Conservation (phyloP, 2,888 invertebrate genomes). For the Dyspetes luteomarginatus region DNA sequence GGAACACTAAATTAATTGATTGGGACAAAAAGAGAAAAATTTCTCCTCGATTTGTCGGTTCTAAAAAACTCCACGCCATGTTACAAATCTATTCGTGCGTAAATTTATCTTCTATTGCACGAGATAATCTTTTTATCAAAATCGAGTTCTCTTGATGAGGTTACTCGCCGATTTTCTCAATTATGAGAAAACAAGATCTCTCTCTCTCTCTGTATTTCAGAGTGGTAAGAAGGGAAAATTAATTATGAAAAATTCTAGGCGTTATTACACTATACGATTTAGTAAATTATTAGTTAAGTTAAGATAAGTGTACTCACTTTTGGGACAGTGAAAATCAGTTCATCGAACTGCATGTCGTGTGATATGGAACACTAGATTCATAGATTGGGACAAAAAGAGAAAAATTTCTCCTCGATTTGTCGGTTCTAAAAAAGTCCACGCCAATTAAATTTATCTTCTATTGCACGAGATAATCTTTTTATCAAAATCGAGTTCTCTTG, state of each 20-base stretch:
- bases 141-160: background rate
- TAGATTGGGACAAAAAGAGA: no score
- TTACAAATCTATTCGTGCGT: slow-evolving; percentile 20
- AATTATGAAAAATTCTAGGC: slow-evolving; percentile 29
- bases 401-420: slow-evolving; percentile 10
- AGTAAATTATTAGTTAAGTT: slow-evolving; percentile 26
- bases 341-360: no score
- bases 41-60: slow-evolving; percentile 6
- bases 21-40: no score
- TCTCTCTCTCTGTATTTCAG: no score
- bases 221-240: background rate
- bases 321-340: slow-evolving; percentile 53
- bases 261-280: slow-evolving; percentile 12
- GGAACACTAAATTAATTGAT: no score
- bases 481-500: background rate
- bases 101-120: slow-evolving; percentile 3
- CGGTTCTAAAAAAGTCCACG: no score
- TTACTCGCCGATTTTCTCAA: background rate
- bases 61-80: no score
- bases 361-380: no score
- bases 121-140: background rate
- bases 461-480: background rate
- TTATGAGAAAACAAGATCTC: no score
- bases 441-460: slow-evolving; percentile 6
- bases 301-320: slow-evolving; percentile 47